Evolutionary conservation across 2,888 invertebrate genomes (phyloP).

Genomic region (Atethmia centrago): DNA sequence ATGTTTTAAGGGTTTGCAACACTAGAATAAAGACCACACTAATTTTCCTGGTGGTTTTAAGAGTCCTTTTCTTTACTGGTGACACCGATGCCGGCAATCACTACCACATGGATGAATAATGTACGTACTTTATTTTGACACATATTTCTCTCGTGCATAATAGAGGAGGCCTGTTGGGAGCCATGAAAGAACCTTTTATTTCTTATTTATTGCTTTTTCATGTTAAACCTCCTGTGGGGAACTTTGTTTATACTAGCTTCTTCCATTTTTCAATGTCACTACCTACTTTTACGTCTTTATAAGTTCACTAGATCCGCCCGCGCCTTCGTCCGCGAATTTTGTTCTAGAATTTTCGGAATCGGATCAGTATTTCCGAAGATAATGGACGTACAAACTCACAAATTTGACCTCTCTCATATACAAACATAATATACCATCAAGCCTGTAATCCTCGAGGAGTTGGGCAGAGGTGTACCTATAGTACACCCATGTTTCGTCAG

Average conservation of each 20-base stretch:
- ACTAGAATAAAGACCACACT: neutral
- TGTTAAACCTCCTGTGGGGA: conserved; percentile 30
- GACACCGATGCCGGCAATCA: neutral
- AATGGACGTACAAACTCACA: no score
- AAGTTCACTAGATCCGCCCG: neutral
- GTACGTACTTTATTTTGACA: conserved; percentile 27
- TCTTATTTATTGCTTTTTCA: conserved; percentile 44
- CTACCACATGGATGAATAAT: conserved; percentile 6
- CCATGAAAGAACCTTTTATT: conserved; percentile 18
- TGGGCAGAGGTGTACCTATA: no score
- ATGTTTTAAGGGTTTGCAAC: neutral
- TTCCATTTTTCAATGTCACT: conserved; percentile 11
- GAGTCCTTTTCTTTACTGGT: neutral
- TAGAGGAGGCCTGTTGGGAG: conserved; percentile 18
- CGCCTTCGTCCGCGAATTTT: no score
- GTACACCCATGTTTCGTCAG: no score
- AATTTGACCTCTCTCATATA: no score
- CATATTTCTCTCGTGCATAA: conserved; percentile 24
- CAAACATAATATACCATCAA: no score
- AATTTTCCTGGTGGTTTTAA: no score
- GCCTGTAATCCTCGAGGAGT: no score
- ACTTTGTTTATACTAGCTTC: neutral
- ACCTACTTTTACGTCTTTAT: neutral
- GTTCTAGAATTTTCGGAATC: neutral
- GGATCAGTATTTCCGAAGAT: neutral